Evolutionary conservation across 1,140 invertebrate species (phyloP).

Genomic region (Halesus radiatus): DNA sequence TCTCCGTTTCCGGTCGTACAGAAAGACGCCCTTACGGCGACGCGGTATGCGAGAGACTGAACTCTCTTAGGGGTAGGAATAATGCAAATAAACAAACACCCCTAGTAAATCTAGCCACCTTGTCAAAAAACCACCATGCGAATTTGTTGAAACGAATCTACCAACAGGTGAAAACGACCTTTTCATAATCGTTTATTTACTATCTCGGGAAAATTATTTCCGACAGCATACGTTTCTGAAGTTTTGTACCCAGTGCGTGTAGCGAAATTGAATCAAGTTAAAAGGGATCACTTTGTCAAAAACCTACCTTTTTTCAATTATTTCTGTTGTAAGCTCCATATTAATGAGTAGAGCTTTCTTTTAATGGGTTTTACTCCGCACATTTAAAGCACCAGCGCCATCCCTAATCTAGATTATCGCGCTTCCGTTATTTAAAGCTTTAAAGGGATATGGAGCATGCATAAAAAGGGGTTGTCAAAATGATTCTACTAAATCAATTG

Average conservation of each 20-base stretch:
- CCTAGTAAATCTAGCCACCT: background rate
- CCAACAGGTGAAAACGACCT: background rate
- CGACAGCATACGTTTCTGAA: slow-evolving; percentile 13
- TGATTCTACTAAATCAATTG: no score
- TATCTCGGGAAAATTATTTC: background rate
- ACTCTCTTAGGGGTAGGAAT: background rate
- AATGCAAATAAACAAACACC: background rate
- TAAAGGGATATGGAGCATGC: background rate
- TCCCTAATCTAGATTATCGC: slow-evolving; percentile 24
- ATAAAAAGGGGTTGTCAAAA: no score
- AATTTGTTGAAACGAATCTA: background rate
- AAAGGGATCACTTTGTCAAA: background rate
- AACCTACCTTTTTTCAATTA: background rate
- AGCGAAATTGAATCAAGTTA: background rate
- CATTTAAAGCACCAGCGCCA: background rate
- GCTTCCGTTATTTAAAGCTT: background rate
- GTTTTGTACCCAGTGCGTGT: background rate
- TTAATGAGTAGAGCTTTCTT: background rate
- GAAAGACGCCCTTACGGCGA: background rate
- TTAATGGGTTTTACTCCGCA: background rate
- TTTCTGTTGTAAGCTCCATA: background rate
- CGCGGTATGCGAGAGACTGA: slow-evolving; percentile 26
- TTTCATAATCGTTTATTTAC: slow-evolving; percentile 7
- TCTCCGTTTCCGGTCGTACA: no score
- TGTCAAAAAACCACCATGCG: background rate